Conservation (phyloP, 1,140 invertebrate species). For the Parapsyche elsis region DNA sequence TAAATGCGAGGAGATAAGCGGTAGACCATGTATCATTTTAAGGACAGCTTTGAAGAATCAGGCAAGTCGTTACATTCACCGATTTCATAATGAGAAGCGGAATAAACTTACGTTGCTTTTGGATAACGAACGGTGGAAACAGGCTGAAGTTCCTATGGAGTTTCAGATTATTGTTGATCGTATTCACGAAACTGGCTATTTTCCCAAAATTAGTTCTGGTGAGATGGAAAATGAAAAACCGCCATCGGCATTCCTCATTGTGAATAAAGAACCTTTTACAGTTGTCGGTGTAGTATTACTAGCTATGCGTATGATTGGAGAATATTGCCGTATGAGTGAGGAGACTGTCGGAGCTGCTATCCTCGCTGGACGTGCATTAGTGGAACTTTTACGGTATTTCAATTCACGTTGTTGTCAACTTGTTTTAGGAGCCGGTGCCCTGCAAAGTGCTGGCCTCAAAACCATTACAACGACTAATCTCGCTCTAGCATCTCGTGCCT, state of each 20-base stretch:
- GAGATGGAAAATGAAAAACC: constrained; percentile 60
- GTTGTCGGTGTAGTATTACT: constrained; percentile 88
- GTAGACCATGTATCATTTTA: constrained; percentile 81
- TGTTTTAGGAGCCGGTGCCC: constrained; percentile 94
- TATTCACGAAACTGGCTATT: constrained; percentile 69
- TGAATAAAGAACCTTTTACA: constrained; percentile 85
- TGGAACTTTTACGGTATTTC: constrained; percentile 89
- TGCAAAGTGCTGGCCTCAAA: constrained; percentile 93
- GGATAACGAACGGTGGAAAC: constrained; percentile 93
- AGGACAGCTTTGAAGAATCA: constrained; percentile 87
- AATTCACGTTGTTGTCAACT: constrained; percentile 95
- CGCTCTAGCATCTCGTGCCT: constrained; percentile 88
- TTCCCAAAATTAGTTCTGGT: constrained; percentile 62
- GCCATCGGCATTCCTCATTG: constrained; percentile 71
- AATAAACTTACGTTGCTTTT: constrained; percentile 85
- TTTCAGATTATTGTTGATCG: constrained; percentile 87
- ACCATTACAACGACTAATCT: constrained; percentile 96
- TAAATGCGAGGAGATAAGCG: constrained; percentile 82
- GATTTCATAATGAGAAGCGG: constrained; percentile 91
- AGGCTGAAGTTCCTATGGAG: constrained; percentile 89
- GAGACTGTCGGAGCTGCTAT: constrained; percentile 75
- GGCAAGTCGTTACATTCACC: constrained; percentile 90
- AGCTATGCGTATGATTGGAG: constrained; percentile 86
- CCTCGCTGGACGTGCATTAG: constrained; percentile 80
- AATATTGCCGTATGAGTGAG: constrained; percentile 86